Evolutionary conservation across 2,888 invertebrate species (phyloP).

Genomic region (Drosophila antonietae): DNA sequence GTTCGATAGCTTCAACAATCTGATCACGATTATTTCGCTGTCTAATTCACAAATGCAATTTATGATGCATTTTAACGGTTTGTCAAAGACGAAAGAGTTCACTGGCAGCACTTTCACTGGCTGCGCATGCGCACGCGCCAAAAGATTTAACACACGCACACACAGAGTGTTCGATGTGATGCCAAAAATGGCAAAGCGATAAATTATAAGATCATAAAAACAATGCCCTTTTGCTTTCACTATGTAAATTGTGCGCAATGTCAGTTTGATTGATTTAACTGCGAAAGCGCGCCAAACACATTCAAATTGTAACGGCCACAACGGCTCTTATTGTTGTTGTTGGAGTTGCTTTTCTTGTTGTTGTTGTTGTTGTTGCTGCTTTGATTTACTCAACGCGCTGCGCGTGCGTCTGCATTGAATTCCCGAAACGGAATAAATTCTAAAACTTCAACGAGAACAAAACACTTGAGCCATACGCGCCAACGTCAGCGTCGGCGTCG

Average conservation of each 20-base stretch:
- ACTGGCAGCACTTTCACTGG: constrained; percentile 65
- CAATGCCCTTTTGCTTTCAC: constrained; percentile 47
- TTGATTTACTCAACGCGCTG: constrained; percentile 53
- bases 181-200: constrained; percentile 62
- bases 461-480: constrained; percentile 57
- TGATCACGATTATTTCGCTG: constrained; percentile 39
- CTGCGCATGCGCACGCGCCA: constrained; percentile 68
- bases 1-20: constrained; percentile 40
- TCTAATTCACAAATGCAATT: constrained; percentile 48
- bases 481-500: constrained; percentile 27
- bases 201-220: constrained; percentile 25
- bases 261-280: constrained; percentile 52
- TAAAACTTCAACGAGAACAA: constrained; percentile 82
- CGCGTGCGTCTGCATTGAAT: constrained; percentile 84
- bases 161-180: constrained; percentile 8
- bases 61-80: constrained; percentile 56
- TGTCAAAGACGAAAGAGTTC: constrained; percentile 3
- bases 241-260: constrained; percentile 39
- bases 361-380: constrained; percentile 27
- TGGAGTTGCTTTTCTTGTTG: constrained; percentile 11
- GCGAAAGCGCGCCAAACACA: constrained; percentile 55
- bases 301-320: constrained; percentile 53
- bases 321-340: constrained; percentile 29
- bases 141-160: constrained; percentile 20
- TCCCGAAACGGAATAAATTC: constrained; percentile 84